Conservation (phyloP, 1,140 invertebrate genomes). For the Drosophila burlai region DNA sequence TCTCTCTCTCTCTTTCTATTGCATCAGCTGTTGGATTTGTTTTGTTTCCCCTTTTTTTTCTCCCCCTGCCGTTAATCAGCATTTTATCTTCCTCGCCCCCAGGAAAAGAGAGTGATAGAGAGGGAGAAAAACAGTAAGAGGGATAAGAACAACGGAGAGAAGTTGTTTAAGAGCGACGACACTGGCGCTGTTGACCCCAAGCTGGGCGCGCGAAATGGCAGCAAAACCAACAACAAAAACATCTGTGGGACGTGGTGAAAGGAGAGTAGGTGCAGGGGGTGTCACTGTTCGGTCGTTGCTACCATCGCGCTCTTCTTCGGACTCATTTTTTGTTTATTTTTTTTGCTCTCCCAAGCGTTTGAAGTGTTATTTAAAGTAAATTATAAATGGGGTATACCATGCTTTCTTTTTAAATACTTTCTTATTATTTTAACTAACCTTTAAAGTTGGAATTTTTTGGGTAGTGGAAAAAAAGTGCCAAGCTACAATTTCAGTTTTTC, state of each 20-base stretch:
- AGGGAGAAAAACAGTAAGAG: not conserved
- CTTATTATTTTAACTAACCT: not conserved
- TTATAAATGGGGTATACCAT: not conserved
- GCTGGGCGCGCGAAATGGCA: conserved; percentile 6
- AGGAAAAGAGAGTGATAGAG: conserved; percentile 5
- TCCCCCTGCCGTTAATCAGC: conserved; percentile 32
- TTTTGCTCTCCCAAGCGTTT: not conserved
- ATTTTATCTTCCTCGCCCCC: conserved; percentile 33
- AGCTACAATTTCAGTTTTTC: not conserved
- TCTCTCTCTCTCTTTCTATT: conserved; percentile 46
- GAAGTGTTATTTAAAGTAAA: not conserved
- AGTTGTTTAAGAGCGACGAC: conserved; percentile 41
- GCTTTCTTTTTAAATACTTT: not conserved
- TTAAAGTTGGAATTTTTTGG: not conserved
- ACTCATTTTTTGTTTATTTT: conserved; percentile 11
- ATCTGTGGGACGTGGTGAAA: conserved; percentile 8
- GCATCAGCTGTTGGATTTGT: conserved; percentile 62
- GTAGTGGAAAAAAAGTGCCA: not conserved
- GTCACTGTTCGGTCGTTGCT: conserved; percentile 31
- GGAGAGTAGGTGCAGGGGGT: conserved; percentile 6
- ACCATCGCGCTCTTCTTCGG: conserved; percentile 18
- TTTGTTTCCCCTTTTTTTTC: conserved; percentile 21
- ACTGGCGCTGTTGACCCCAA: conserved; percentile 58
- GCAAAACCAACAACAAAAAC: conserved; percentile 16
- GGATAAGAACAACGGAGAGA: conserved; percentile 20